phyloP scores from a whole-genome alignment of 53 echinoderm and acorn worm genomes.

The Antedon mediterranea region DNA sequence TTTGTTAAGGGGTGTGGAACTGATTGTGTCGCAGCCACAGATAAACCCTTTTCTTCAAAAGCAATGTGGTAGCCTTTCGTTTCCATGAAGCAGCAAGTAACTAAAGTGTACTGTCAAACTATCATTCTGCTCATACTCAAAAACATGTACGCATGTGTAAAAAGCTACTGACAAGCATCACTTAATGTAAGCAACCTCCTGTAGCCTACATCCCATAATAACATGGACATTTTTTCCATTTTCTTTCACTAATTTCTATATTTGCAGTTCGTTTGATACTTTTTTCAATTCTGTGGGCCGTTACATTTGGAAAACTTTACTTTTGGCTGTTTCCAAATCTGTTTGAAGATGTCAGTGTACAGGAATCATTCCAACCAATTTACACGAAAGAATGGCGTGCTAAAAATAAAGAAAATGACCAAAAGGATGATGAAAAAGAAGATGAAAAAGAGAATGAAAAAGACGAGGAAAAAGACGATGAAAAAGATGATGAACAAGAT shows the following conservation, averaged over 20 bases:
- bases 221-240: no score
- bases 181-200: no score
- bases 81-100: no score
- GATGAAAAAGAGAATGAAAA: slow-evolving; percentile 3
- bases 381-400: slow-evolving; percentile 35
- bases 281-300: slow-evolving; percentile 49
- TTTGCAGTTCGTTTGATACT: slow-evolving; percentile 72
- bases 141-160: no score
- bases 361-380: slow-evolving; percentile 83
- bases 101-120: no score
- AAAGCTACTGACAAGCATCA: no score
- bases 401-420: not conserved
- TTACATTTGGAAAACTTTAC: slow-evolving; percentile 56
- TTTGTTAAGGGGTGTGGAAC: no score
- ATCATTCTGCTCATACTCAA: no score
- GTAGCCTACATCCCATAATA: no score
- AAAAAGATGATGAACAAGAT: slow-evolving; percentile 7
- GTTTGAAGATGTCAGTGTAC: slow-evolving; percentile 80
- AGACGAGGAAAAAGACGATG: not conserved
- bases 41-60: no score
- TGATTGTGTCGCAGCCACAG: no score
- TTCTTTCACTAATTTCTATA: not conserved
- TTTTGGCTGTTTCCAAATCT: slow-evolving; percentile 99
- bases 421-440: not conserved
- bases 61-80: no score